These are phyloP conservation scores for Cryptocheilus praepositus DNA, from an alignment of 2,888 invertebrate species.

Conservation along the genomic window DNA sequence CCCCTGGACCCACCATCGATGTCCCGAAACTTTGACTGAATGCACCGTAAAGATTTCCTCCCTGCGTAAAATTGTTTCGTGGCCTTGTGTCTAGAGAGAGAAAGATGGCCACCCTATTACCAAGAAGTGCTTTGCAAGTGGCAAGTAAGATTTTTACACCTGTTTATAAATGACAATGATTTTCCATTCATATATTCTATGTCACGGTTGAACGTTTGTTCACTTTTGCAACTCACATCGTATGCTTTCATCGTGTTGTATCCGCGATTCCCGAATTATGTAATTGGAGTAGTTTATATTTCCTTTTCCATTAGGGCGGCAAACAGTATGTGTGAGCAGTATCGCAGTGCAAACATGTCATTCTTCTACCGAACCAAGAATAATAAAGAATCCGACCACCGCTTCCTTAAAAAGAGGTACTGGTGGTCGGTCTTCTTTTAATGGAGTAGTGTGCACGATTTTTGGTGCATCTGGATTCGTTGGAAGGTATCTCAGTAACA, in stretches of 20 bases:
- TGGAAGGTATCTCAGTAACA: slow-evolving; percentile 91
- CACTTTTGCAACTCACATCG: not conserved
- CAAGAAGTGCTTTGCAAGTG: slow-evolving; percentile 48
- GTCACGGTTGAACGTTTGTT: not conserved
- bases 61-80: too few species aligned
- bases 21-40: too few species aligned
- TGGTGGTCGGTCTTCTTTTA: slow-evolving; percentile 96
- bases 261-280: not conserved
- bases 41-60: too few species aligned
- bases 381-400: slow-evolving; percentile 65
- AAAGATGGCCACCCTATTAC: slow-evolving; percentile 63
- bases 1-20: too few species aligned
- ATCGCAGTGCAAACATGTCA: slow-evolving; percentile 55
- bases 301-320: slow-evolving; percentile 49
- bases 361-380: slow-evolving; percentile 55
- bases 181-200: not conserved
- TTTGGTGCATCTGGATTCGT: slow-evolving; percentile 95
- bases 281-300: slow-evolving; percentile 6
- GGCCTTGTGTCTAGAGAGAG: too few species aligned
- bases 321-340: slow-evolving; percentile 42
- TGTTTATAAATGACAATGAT: slow-evolving; percentile 1
- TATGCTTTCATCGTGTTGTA: not conserved
- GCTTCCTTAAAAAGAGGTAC: slow-evolving; percentile 87
- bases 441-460: slow-evolving; percentile 98
- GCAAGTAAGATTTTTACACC: slow-evolving; percentile 54